Evolutionary conservation across 2,797 vertebrate species (phyloP).

Genomic region (Babyrousa celebensis): DNA sequence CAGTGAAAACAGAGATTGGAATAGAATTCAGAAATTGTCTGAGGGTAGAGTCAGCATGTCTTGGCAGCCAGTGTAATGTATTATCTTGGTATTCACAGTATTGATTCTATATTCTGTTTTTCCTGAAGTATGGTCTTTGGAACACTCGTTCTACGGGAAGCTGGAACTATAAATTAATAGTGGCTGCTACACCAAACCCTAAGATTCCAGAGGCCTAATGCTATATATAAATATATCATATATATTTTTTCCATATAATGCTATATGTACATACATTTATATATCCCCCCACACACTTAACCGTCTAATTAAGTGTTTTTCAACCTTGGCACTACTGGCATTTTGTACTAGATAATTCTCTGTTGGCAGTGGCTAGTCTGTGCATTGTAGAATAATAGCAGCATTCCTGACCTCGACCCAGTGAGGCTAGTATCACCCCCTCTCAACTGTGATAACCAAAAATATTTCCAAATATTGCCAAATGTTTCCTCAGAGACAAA

Average conservation of each 20-base stretch:
- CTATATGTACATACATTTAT: too few relatives aligned
- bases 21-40: constrained; percentile 38
- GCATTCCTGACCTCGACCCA: background rate
- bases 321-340: background rate
- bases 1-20: constrained; percentile 18
- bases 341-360: background rate
- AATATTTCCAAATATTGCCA: background rate
- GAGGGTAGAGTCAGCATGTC: background rate
- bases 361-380: background rate
- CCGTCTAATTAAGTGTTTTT: background rate
- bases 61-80: background rate
- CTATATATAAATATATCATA: too few relatives aligned
- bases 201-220: background rate
- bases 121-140: background rate
- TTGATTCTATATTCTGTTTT: background rate
- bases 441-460: background rate
- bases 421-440: background rate
- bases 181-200: background rate
- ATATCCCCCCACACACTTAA: background rate
- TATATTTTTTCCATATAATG: too few relatives aligned
- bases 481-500: background rate
- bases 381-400: background rate
- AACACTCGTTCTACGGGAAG: background rate
- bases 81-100: background rate
- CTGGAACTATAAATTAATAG: background rate